phyloP scores from a whole-genome alignment of 2,797 vertebrate species.

The Alosa sapidissima region DNA sequence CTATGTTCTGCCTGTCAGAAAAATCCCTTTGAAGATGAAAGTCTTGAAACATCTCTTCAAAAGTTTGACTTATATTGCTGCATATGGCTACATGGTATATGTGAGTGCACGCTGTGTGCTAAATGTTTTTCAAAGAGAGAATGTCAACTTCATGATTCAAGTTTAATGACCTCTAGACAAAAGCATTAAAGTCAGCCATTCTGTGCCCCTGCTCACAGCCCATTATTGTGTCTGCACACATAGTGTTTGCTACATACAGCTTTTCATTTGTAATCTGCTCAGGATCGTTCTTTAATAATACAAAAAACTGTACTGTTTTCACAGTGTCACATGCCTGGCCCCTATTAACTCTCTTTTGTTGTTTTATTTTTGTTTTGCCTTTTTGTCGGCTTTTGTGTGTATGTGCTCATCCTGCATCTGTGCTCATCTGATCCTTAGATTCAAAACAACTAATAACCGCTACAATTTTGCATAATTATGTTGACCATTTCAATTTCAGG shows the following conservation, averaged over 20 bases:
- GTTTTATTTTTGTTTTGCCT: background rate
- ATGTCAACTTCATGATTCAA: background rate
- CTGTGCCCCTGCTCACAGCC: background rate
- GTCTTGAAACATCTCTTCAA: background rate
- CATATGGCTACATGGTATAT: background rate
- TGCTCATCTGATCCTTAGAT: background rate
- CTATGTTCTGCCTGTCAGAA: background rate
- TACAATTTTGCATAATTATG: conserved; percentile 1
- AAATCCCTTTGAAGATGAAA: background rate
- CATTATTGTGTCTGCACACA: background rate
- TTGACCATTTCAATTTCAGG: background rate
- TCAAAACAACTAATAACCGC: background rate
- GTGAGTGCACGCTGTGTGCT: background rate
- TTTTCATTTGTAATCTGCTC: no score
- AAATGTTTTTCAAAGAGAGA: background rate
- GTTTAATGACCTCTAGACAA: background rate
- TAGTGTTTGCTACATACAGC: background rate
- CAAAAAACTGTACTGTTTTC: background rate
- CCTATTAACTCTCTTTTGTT: background rate
- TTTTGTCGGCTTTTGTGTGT: background rate
- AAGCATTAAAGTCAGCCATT: background rate
- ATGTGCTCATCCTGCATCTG: background rate
- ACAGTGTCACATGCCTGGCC: background rate
- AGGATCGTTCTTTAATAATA: no score
- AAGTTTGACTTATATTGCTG: background rate